These are phyloP conservation scores for Cyphomyrus plagiostoma DNA, from an alignment of 2,113 vertebrate species.

Conservation along the genomic window DNA sequence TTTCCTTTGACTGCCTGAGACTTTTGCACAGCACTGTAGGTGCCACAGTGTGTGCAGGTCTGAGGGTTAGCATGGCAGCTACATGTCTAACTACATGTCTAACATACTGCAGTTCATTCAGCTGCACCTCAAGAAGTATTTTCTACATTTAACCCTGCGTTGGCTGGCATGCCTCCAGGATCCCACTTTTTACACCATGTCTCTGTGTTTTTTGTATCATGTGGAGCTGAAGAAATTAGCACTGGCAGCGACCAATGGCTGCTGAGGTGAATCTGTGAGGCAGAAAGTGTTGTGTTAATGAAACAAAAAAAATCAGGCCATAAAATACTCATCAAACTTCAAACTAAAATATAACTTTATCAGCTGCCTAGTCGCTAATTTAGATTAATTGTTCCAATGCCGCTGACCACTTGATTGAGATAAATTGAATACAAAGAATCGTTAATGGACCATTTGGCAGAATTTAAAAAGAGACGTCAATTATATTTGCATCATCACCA, in stretches of 20 bases:
- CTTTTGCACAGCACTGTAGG: neutral
- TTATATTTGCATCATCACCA: neutral
- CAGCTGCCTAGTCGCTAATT: neutral
- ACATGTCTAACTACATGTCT: neutral
- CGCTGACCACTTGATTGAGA: neutral
- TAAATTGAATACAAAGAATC: slow-evolving; percentile 11
- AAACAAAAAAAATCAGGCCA: neutral
- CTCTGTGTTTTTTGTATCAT: neutral
- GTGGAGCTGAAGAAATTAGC: neutral
- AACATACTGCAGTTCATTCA: neutral
- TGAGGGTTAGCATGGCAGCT: neutral
- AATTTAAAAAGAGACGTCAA: slow-evolving; percentile 11
- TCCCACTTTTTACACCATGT: neutral
- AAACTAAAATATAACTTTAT: neutral
- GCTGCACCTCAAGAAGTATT: neutral
- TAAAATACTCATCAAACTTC: neutral
- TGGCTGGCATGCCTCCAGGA: neutral
- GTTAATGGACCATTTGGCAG: slow-evolving; percentile 21
- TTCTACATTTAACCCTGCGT: neutral
- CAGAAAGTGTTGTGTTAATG: neutral
- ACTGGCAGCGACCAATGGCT: neutral
- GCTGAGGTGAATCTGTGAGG: neutral
- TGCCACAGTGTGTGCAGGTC: neutral
- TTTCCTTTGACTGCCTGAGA: neutral
- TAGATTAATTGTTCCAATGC: neutral